Evolutionary conservation across 1,140 invertebrate species (phyloP).

Genomic region (Lutraria rhynchaena): DNA sequence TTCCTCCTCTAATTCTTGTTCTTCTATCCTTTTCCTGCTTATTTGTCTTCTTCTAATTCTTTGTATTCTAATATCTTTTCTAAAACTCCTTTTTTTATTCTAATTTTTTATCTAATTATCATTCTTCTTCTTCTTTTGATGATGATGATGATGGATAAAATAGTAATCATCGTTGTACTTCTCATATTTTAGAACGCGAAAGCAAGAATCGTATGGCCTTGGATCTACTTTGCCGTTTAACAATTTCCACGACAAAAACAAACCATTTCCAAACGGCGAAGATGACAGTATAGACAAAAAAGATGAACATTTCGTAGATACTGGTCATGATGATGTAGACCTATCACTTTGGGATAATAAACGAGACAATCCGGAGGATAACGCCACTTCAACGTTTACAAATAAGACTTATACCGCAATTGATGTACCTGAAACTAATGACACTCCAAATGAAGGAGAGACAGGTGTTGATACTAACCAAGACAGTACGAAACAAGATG

Average conservation of each 20-base stretch:
- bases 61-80: too few relatives aligned
- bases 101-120: too few relatives aligned
- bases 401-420: neutral
- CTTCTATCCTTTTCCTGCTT: too few relatives aligned
- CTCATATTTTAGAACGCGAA: neutral
- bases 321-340: constrained; percentile 7
- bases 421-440: neutral
- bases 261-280: constrained; percentile 6
- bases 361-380: neutral
- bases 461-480: neutral
- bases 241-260: neutral
- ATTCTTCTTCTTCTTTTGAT: too few relatives aligned
- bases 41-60: too few relatives aligned
- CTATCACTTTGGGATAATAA: constrained; percentile 3
- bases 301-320: neutral
- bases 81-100: too few relatives aligned
- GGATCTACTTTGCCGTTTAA: neutral
- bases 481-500: neutral
- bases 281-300: neutral
- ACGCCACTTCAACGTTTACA: neutral
- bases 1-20: too few relatives aligned
- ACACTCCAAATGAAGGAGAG: neutral
- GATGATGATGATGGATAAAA: too few relatives aligned
- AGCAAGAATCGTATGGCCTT: neutral
- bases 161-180: too few relatives aligned